Percentiles rank a stretch among this genome's conserved stretches.
These are phyloP conservation scores for Tamandua tetradactyla DNA, from an alignment of 2,797 vertebrate species.

Conservation along the genomic window DNA sequence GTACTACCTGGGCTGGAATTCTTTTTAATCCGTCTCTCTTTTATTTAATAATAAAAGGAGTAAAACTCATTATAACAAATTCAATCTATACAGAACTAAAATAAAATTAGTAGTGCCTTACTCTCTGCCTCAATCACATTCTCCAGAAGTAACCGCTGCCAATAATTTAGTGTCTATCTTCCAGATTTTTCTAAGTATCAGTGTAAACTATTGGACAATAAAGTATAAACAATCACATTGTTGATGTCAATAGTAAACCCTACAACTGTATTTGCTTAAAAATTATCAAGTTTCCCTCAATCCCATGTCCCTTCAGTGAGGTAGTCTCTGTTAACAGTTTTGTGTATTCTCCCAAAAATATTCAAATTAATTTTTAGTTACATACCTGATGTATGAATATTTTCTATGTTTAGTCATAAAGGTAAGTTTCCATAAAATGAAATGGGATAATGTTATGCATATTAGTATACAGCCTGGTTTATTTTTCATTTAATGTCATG, in stretches of 20 bases:
- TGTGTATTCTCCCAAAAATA: not conserved
- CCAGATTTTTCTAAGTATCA: not conserved
- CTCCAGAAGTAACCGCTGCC: not conserved
- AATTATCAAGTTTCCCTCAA: not conserved
- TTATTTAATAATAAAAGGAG: slow-evolving; percentile 41
- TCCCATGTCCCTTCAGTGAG: not conserved
- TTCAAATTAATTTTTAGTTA: slow-evolving; percentile 38
- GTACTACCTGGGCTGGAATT: not conserved
- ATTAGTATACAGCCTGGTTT: not conserved
- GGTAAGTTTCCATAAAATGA: slow-evolving; percentile 33
- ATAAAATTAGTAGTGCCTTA: not conserved
- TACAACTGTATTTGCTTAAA: not conserved
- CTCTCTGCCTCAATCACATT: not conserved
- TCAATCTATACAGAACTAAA: slow-evolving; percentile 16
- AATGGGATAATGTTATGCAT: not conserved
- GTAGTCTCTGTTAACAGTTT: not conserved
- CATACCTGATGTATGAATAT: not conserved
- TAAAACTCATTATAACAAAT: slow-evolving; percentile 14
- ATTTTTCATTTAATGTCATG: not conserved
- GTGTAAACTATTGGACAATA: not conserved
- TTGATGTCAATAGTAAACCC: slow-evolving; percentile 3
- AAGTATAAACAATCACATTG: slow-evolving; percentile 1
- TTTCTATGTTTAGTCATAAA: slow-evolving; percentile 10
- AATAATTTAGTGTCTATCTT: not conserved
- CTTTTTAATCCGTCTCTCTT: not conserved